These are phyloP conservation scores for Nomada hirtipes DNA, from an alignment of 2,888 invertebrate species.

Conservation along the genomic window DNA sequence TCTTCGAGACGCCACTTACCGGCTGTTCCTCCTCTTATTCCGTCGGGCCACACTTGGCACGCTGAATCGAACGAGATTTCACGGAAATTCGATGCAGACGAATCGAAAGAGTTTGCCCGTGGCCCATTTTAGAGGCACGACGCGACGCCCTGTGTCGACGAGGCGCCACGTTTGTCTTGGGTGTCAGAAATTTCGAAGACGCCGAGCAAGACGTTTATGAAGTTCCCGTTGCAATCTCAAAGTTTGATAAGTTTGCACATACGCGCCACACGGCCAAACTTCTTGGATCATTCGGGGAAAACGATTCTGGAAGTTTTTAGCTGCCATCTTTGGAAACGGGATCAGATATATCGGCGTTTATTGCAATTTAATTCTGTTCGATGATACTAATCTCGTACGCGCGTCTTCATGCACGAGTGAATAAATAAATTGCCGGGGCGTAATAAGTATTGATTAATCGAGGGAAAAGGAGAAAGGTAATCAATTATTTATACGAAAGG, in stretches of 20 bases:
- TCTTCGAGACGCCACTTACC: slow-evolving; percentile 39
- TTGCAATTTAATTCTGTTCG: slow-evolving; percentile 12
- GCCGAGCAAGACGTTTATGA: slow-evolving; percentile 36
- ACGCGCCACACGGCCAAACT: slow-evolving; percentile 15
- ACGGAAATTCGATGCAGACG: slow-evolving; percentile 22
- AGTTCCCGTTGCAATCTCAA: slow-evolving; percentile 43
- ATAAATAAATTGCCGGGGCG: no score
- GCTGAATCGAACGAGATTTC: slow-evolving; percentile 41
- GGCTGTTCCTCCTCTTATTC: slow-evolving; percentile 2
- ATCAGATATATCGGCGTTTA: slow-evolving; percentile 14
- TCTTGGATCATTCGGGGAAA: slow-evolving; percentile 15
- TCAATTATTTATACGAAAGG: no score
- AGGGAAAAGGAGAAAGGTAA: no score
- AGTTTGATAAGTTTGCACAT: slow-evolving; percentile 51
- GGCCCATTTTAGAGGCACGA: not conserved
- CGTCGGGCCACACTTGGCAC: slow-evolving; percentile 23
- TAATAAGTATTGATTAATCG: no score
- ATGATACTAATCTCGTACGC: no score
- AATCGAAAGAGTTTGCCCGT: slow-evolving; percentile 14
- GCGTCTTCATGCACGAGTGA: no score
- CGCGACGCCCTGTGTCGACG: not conserved
- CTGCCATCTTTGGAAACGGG: slow-evolving; percentile 12
- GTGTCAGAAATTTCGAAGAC: slow-evolving; percentile 41
- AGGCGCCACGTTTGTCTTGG: slow-evolving; percentile 25
- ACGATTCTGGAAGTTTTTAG: slow-evolving; percentile 37